Evolutionary conservation across 2,888 invertebrate species (phyloP).

Genomic region (Ypsolopha scabrella): DNA sequence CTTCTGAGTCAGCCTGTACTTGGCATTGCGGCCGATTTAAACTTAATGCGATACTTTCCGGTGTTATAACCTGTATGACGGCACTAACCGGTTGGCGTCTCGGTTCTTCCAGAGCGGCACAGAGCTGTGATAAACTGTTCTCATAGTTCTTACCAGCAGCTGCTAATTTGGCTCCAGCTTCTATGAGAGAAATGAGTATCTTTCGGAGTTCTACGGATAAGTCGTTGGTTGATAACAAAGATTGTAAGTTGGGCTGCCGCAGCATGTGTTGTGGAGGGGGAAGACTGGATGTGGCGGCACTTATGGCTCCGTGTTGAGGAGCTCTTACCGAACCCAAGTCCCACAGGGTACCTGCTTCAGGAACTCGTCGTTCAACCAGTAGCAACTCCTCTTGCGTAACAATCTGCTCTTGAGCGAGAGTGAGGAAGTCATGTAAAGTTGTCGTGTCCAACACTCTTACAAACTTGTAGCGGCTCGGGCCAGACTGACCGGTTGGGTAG

Average conservation of each 20-base stretch:
- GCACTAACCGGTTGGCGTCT: slow-evolving; percentile 23
- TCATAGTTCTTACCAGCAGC: slow-evolving; percentile 54
- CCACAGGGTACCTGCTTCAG: slow-evolving; percentile 52
- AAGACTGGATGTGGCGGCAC: slow-evolving; percentile 50
- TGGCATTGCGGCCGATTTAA: slow-evolving; percentile 20
- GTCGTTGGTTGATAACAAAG: slow-evolving; percentile 54
- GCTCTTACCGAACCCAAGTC: slow-evolving; percentile 53
- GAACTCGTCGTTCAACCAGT: slow-evolving; percentile 41
- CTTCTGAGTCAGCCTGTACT: slow-evolving; percentile 14
- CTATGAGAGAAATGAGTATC: slow-evolving; percentile 54
- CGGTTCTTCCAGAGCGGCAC: slow-evolving; percentile 49
- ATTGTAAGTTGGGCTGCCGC: slow-evolving; percentile 52
- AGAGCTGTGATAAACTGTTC: slow-evolving; percentile 40
- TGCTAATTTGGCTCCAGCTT: slow-evolving; percentile 54
- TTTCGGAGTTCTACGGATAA: slow-evolving; percentile 48
- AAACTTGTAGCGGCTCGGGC: slow-evolving; percentile 44
- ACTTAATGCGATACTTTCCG: slow-evolving; percentile 46
- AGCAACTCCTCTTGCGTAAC: slow-evolving; percentile 46
- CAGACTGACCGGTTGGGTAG: slow-evolving; percentile 48
- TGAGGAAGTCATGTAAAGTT: slow-evolving; percentile 51
- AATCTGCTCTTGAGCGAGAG: slow-evolving; percentile 46
- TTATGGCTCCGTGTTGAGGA: slow-evolving; percentile 45
- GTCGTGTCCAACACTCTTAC: slow-evolving; percentile 46
- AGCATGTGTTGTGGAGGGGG: slow-evolving; percentile 36
- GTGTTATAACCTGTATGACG: slow-evolving; percentile 48